Evolutionary conservation across 53 echinoderm and acorn worm genomes (phyloP).

Genomic region (Temnopleurus reevesii): DNA sequence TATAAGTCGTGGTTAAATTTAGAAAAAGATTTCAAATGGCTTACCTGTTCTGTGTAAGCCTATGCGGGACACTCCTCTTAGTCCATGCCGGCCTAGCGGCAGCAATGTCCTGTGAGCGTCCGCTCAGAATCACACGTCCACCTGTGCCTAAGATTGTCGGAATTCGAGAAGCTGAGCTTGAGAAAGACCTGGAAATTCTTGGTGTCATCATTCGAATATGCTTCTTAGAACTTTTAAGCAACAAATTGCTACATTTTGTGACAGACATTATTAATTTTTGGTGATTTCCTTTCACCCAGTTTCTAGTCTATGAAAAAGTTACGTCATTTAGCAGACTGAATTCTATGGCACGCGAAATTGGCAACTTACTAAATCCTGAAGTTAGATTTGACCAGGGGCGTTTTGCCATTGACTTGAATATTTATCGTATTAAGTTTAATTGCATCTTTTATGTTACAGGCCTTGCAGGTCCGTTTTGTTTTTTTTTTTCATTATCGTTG

Average conservation of each 20-base stretch:
- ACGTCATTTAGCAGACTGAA: too few relatives aligned
- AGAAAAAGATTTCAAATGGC: background rate
- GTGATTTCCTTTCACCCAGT: background rate
- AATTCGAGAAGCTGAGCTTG: background rate
- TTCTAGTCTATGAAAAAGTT: too few relatives aligned
- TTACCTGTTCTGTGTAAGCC: background rate
- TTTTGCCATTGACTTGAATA: too few relatives aligned
- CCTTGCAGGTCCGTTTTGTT: too few relatives aligned
- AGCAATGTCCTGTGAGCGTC: background rate
- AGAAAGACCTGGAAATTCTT: background rate
- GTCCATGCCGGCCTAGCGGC: background rate
- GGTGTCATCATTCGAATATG: background rate
- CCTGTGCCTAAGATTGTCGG: background rate
- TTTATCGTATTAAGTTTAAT: too few relatives aligned
- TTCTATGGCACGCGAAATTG: too few relatives aligned
- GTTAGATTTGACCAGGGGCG: too few relatives aligned
- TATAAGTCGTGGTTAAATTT: background rate
- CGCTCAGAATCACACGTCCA: background rate
- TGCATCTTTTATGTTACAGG: too few relatives aligned
- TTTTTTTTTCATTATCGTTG: too few relatives aligned
- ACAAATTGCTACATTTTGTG: background rate
- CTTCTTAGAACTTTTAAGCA: background rate
- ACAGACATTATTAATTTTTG: background rate
- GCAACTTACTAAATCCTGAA: too few relatives aligned
- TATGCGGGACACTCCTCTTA: background rate